Evolutionary conservation across 2,797 vertebrate species (phyloP).

Genomic region (Pachyuromys duprasi): DNA sequence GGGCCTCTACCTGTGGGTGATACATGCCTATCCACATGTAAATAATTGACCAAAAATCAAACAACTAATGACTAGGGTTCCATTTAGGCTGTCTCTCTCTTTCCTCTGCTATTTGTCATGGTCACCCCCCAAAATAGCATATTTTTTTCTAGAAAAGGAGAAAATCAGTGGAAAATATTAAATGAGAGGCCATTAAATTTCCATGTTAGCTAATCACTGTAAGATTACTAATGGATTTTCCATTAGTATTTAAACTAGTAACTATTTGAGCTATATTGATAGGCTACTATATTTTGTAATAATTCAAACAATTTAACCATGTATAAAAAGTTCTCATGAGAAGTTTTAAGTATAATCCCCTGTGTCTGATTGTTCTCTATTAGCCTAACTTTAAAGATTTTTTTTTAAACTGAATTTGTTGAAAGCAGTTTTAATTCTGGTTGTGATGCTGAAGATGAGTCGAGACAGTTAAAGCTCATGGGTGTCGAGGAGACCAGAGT

Average conservation of each 20-base stretch:
- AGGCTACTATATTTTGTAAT: slow-evolving; percentile 71
- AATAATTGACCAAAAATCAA: neutral
- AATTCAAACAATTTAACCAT: slow-evolving; percentile 57
- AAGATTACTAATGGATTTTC: slow-evolving; percentile 45
- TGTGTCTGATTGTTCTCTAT: slow-evolving; percentile 62
- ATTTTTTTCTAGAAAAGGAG: slow-evolving; percentile 87
- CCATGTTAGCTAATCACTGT: slow-evolving; percentile 64
- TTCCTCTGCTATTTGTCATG: slow-evolving; percentile 81
- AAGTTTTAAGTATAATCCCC: slow-evolving; percentile 64
- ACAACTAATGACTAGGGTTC: neutral
- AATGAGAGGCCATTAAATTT: slow-evolving; percentile 77
- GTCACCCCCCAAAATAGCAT: slow-evolving; percentile 73
- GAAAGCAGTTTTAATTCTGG: slow-evolving; percentile 64
- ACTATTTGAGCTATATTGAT: slow-evolving; percentile 67
- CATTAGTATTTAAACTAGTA: slow-evolving; percentile 61
- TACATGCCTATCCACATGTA: neutral
- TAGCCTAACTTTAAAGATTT: slow-evolving; percentile 54
- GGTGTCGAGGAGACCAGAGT: neutral
- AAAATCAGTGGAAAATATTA: slow-evolving; percentile 82
- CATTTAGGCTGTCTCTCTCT: slow-evolving; percentile 41
- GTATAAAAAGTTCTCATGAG: slow-evolving; percentile 64
- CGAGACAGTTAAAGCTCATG: slow-evolving; percentile 22
- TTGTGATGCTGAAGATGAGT: slow-evolving; percentile 38
- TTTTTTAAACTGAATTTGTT: slow-evolving; percentile 58
- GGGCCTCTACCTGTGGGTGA: neutral